Evolutionary conservation across 2,797 vertebrate genomes (phyloP).

Genomic region (Remorina albescens): DNA sequence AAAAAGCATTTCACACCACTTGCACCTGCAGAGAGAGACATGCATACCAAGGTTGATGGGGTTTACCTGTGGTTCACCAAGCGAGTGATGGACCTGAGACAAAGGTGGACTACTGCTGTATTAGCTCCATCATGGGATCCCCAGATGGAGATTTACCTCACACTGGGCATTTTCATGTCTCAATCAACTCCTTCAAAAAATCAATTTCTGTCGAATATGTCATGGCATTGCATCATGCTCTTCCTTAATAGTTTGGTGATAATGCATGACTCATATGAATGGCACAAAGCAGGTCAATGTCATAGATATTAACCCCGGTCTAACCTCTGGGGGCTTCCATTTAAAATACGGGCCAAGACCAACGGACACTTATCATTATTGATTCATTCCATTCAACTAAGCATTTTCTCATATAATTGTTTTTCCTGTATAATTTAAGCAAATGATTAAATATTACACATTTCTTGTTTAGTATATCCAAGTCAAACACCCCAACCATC

Average conservation of each 20-base stretch:
- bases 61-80: conserved; percentile 64
- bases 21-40: conserved; percentile 67
- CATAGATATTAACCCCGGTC: neutral
- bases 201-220: conserved; percentile 34
- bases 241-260: conserved; percentile 41
- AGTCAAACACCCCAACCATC: too few species aligned
- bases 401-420: neutral
- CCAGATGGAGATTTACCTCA: conserved; percentile 2
- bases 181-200: conserved; percentile 22
- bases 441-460: neutral
- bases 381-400: neutral
- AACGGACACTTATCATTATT: neutral
- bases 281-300: conserved; percentile 10
- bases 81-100: conserved; percentile 53
- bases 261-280: conserved; percentile 43
- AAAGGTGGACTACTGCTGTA: conserved; percentile 23
- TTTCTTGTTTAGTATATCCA: too few species aligned
- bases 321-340: neutral
- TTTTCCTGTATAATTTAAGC: neutral
- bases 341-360: neutral
- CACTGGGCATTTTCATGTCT: conserved; percentile 30
- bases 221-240: conserved; percentile 51
- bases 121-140: neutral
- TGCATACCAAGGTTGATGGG: conserved; percentile 68
- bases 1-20: conserved; percentile 80